Base-by-base conservation (phyloP, 2,797 vertebrate genomes). In the Coregonus ussuriensis region DNA sequence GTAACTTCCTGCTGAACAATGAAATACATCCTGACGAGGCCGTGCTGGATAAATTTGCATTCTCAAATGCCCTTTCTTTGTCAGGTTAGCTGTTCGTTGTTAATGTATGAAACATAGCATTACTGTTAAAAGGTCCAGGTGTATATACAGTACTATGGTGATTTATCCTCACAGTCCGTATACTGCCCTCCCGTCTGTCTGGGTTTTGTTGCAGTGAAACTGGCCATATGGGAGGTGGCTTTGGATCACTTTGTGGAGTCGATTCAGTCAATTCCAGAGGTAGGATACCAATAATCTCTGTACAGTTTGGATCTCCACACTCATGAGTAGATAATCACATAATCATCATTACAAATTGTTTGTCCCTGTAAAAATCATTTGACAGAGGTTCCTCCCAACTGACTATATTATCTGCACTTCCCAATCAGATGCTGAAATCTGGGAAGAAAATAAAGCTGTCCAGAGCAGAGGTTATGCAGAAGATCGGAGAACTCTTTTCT, bases 201-300 rank as follows among this genome's bases (percentile, higher is more conserved):
- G 9, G 75, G 52, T 2, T 71, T 85, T 18, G 13, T 81, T 79
- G 35, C 83, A 99, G 98, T 99, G 79, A 99, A 99, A 88, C 91
- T 99, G 90, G 98, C 97, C 11, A 99, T 99, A 91, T 99, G 98
- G 98, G 98, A 99, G 86, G 94, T 96, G 0, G 91, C 95, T 29
- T 82, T 99, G 87, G 98, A 99, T 91, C 95, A 94, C 84, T 99
- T 99, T 89, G 95, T 99, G 72, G 97, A 98, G 74, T 99, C 98
- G 51, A 99, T 99, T 90, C 98, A 99, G 72, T 96, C 96, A 47
- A 99, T 99, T 88, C 98, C 98, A 83, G 98, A 99, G 97, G 96
- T 96, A 89, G 25, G 21, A 13, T 72, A 11, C 14, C 6, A 14
- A 11, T 53, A 25, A 70, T 47, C 41, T 47, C 9, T 70, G 3